phyloP scores from a whole-genome alignment of 2,888 invertebrate species.

The Synergus laeviventris region DNA sequence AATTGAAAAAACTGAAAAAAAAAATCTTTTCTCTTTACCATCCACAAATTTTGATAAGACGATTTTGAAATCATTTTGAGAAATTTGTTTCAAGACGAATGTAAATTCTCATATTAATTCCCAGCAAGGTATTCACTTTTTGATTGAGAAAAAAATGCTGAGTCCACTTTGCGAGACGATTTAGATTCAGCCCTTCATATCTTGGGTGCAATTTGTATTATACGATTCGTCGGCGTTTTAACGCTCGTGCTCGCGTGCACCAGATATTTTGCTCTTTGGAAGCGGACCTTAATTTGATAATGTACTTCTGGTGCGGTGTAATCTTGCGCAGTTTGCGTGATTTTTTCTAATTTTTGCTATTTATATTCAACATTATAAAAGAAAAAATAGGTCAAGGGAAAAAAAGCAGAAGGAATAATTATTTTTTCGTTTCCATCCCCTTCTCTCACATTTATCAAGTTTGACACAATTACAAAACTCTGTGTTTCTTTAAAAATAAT shows the following conservation, averaged over 20 bases:
- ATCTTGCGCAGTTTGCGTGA: constrained; percentile 65
- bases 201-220: constrained; percentile 35
- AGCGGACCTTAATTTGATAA: constrained; percentile 62
- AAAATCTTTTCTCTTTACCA: too few species aligned
- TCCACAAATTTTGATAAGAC: too few species aligned
- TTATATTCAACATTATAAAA: constrained; percentile 12
- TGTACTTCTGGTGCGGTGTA: constrained; percentile 53
- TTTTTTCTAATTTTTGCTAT: constrained; percentile 62
- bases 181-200: constrained; percentile 21
- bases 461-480: not conserved
- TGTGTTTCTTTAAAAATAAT: not conserved
- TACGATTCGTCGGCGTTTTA: constrained; percentile 37
- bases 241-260: constrained; percentile 21
- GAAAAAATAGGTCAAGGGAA: constrained; percentile 17
- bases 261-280: constrained; percentile 41
- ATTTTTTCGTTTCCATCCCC: not conserved
- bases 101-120: not conserved
- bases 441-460: not conserved
- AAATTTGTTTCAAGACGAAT: not conserved
- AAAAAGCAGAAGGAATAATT: constrained; percentile 23
- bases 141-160: not conserved
- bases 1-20: too few species aligned
- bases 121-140: not conserved
- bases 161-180: not conserved
- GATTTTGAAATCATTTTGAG: too few species aligned